Percentiles rank a stretch among this genome's conserved stretches.
These are phyloP conservation scores for Spermophilus dauricus DNA, from an alignment of 2,113 vertebrate genomes.

Conservation along the genomic window DNA sequence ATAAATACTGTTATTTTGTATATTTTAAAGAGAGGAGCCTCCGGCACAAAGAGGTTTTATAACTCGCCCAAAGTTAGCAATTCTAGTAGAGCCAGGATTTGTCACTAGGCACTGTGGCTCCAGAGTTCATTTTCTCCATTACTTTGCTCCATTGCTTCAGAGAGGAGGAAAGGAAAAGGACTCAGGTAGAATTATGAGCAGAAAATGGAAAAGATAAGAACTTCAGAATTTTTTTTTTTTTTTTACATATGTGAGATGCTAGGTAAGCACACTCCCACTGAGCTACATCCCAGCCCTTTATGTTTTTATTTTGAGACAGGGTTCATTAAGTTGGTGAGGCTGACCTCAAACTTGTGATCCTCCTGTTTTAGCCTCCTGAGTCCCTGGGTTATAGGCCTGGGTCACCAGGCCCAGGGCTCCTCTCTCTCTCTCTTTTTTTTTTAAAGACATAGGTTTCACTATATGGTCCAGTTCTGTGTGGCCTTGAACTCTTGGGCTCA, in stretches of 20 bases:
- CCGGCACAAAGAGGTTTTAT: not conserved
- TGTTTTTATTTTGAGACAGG: too few species aligned
- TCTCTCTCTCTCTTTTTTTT: not conserved
- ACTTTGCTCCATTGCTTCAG: not conserved
- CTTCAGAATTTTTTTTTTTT: not conserved
- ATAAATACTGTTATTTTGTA: not conserved
- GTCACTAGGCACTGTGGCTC: not conserved
- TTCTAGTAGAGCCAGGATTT: constrained; percentile 25
- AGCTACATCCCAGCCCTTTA: not conserved
- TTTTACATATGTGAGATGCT: too few species aligned
- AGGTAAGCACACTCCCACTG: not conserved
- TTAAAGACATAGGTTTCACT: not conserved
- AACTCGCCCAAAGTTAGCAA: not conserved
- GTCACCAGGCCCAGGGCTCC: too few species aligned
- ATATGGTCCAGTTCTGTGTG: not conserved
- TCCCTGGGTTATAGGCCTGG: too few species aligned
- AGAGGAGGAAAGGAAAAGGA: not conserved
- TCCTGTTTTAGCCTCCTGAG: too few species aligned
- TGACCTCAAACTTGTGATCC: not conserved
- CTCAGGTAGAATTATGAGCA: not conserved
- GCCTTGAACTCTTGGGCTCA: not conserved
- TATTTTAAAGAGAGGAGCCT: constrained; percentile 2
- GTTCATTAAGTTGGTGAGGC: not conserved
- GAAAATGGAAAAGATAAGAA: not conserved
- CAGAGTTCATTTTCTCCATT: not conserved